Conservation (phyloP, 2,888 invertebrate genomes). For the Agriopis aurantiaria region DNA sequence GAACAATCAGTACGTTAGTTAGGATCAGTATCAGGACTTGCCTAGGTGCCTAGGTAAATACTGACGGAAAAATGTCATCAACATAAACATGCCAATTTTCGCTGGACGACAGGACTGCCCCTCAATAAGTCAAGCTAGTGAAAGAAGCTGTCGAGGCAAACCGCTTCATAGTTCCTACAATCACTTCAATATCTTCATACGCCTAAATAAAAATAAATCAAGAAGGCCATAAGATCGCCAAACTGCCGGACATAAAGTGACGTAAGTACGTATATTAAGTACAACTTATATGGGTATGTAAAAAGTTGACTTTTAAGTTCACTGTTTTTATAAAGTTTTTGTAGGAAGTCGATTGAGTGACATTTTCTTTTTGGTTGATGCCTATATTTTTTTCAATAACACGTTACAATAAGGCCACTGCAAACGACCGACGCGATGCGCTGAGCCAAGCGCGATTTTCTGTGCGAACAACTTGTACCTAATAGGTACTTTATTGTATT, state of each 20-base stretch:
- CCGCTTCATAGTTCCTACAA: conserved; percentile 33
- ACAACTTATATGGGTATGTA: not conserved
- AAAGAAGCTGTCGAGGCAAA: conserved; percentile 34
- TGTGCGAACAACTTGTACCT: no score
- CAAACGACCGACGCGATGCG: not conserved
- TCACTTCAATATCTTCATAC: conserved; percentile 29
- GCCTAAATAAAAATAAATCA: conserved; percentile 33
- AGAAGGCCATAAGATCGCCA: conserved; percentile 30
- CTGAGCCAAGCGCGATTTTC: no score
- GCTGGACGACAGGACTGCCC: no score
- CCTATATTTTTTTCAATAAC: conserved; percentile 9
- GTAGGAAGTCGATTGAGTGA: conserved; percentile 25
- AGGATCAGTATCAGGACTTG: no score
- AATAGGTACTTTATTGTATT: no score
- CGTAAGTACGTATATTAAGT: conserved; percentile 10
- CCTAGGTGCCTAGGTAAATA: no score
- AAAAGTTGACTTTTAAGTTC: conserved; percentile 27
- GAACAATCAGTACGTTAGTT: no score
- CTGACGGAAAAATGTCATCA: no score
- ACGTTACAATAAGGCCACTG: not conserved
- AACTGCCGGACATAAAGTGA: conserved; percentile 25
- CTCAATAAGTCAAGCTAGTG: conserved; percentile 5
- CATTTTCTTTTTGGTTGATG: conserved; percentile 24
- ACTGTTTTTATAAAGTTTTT: conserved; percentile 9
- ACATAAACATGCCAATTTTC: no score